Base-by-base conservation (phyloP, 2,797 vertebrate genomes). In the Darevskia nairensis region DNA sequence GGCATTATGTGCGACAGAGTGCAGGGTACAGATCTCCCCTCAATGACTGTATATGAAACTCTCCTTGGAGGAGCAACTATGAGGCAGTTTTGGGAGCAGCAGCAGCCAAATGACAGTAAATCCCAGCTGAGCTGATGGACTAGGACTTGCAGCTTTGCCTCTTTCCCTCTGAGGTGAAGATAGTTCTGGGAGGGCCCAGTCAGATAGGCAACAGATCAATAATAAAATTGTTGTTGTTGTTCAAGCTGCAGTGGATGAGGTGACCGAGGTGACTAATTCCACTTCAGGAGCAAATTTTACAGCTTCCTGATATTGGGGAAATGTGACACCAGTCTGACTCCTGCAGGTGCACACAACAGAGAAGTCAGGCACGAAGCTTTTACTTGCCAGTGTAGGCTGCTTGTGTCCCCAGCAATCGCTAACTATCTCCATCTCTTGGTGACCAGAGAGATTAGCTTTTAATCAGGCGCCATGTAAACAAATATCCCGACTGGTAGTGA, bases 391-490 rank as follows among this genome's bases (percentile, higher is more conserved):
- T 55, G 35, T 46, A 59, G 25, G 35, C 27, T 39, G 68, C 6
- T 87, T 71, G 27, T 41, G 17, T 74, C 25, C 55, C 27, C 19
- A n/a, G 46, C 50, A 25, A 29, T 41, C 0, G 35, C 46, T 55
- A 69, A 50, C n/a, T 9, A 41, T 23, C 50, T 86, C 41, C 15
- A 35, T 25, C 21, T 21, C 27, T 59, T 35, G 69, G 55, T 13
- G 5, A 3, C 59, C 83, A 88, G 29, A 39, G 88, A 46, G 39
- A 85, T 29, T 46, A 88, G 39, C 25, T 64, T 83, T 77, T 72
- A 64, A 88, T 86, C 88, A 74, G 83, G 90, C 89, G 66, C 44
- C 0, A 92, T 88, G 85, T 87, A 92, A 94, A 88, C 89, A 87
- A 79, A 25, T 82, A 81, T 90, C 88, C 80, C 74, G 76, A 68